Evolutionary conservation across 2,797 vertebrate species (phyloP).

Genomic region (Phylloscopus collybita): DNA sequence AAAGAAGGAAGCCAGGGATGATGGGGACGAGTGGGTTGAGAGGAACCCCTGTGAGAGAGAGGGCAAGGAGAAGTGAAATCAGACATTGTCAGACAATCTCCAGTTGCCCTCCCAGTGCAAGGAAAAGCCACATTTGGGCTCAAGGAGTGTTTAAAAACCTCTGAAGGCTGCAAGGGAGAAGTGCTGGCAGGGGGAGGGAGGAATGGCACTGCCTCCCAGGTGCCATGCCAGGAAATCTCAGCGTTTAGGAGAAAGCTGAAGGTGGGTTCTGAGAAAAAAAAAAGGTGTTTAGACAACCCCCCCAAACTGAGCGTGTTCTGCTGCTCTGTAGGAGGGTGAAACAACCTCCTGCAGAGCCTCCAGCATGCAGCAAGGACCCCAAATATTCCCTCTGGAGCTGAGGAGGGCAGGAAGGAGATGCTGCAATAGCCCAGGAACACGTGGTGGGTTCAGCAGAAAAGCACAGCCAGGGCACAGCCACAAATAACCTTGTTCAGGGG

Average conservation of each 20-base stretch:
- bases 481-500: constrained; percentile 8
- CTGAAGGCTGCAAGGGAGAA: not conserved
- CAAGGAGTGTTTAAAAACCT: not conserved
- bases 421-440: not conserved
- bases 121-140: not conserved
- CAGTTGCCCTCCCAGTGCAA: not conserved
- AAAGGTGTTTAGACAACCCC: not conserved
- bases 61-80: not conserved
- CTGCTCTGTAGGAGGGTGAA: not conserved
- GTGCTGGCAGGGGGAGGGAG: not conserved
- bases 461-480: not conserved
- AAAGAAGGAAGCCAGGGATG: not conserved
- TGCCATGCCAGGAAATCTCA: not conserved
- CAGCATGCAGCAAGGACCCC: not conserved
- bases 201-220: not conserved
- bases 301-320: not conserved
- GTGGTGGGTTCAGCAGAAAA: not conserved
- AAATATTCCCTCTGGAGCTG: not conserved
- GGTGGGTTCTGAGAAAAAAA: not conserved
- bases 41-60: not conserved
- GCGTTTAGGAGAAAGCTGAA: not conserved
- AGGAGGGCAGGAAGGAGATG: not conserved
- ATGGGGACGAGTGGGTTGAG: not conserved
- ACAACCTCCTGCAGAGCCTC: not conserved
- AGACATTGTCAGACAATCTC: not conserved